A percentile compares a stretch with the other conserved stretches of the same genome.
These are phyloP conservation scores for Pelodytes ibericus DNA, from an alignment of 2,797 vertebrate genomes.

Conservation along the genomic window DNA sequence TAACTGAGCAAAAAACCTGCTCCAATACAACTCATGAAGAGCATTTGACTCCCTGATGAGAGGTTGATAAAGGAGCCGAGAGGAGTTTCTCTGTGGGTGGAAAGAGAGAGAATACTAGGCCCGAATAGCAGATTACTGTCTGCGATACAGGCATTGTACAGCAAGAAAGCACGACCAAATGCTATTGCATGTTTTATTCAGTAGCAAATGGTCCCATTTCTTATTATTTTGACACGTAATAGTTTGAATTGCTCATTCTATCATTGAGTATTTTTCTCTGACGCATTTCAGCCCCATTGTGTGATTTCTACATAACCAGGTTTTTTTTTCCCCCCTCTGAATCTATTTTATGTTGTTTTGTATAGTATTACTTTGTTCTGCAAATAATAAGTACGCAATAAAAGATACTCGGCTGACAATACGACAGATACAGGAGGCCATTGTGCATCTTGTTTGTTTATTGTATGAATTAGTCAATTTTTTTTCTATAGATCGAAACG, in stretches of 20 bases:
- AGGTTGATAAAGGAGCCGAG: slow-evolving; percentile 1
- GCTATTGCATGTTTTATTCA: slow-evolving; percentile 37
- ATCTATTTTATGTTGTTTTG: not conserved
- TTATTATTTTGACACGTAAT: slow-evolving; percentile 14
- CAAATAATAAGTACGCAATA: too few relatives aligned
- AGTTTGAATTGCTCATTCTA: slow-evolving; percentile 12
- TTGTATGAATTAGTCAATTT: too few relatives aligned
- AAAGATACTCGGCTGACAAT: too few relatives aligned
- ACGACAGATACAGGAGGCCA: too few relatives aligned
- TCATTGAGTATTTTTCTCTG: slow-evolving; percentile 33
- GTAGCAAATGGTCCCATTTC: not conserved
- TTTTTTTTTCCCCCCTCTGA: not conserved
- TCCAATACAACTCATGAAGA: not conserved
- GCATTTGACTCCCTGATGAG: slow-evolving; percentile 12
- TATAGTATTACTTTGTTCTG: not conserved
- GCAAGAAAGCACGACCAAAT: not conserved
- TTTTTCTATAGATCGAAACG: too few relatives aligned
- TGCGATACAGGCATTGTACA: slow-evolving; percentile 15
- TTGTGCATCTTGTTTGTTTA: too few relatives aligned
- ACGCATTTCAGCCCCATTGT: not conserved
- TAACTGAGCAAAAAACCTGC: not conserved
- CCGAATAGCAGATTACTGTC: not conserved
- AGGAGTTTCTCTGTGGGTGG: not conserved
- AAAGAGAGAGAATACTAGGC: not conserved
- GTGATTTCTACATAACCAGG: not conserved